A percentile compares a stretch with the other conserved stretches of the same genome.
phyloP scores from a whole-genome alignment of 1,140 invertebrate species.

The Drosophila albomicans region DNA sequence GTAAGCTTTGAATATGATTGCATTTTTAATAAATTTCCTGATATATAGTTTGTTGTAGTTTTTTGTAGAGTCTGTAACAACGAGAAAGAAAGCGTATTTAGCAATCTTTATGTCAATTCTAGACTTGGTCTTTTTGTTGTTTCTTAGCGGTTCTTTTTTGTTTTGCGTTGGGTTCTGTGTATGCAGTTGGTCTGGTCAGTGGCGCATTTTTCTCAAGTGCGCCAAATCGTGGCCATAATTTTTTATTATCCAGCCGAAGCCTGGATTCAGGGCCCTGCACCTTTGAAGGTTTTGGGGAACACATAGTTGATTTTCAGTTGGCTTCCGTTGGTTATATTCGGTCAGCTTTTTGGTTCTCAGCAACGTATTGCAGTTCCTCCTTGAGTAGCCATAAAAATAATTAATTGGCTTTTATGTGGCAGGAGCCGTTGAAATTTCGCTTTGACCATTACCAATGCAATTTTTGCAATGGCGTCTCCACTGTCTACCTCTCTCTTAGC shows the following conservation, averaged over 20 bases:
- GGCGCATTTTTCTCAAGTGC: slow-evolving; percentile 69
- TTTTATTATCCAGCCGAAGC: slow-evolving; percentile 70
- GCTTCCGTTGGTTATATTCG: slow-evolving; percentile 68
- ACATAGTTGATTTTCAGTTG: slow-evolving; percentile 34
- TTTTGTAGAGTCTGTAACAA: too few relatives aligned
- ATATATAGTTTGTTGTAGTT: too few relatives aligned
- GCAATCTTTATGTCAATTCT: neutral
- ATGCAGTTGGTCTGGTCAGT: slow-evolving; percentile 59
- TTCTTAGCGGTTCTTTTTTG: slow-evolving; percentile 3
- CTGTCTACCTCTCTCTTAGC: slow-evolving; percentile 3
- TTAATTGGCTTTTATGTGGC: slow-evolving; percentile 82
- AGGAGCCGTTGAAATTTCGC: slow-evolving; percentile 77
- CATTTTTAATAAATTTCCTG: too few relatives aligned
- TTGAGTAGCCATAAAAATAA: slow-evolving; percentile 79
- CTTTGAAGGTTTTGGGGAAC: slow-evolving; percentile 25
- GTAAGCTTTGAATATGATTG: too few relatives aligned
- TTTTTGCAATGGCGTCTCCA: slow-evolving; percentile 47
- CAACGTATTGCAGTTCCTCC: slow-evolving; percentile 29
- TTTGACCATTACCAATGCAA: slow-evolving; percentile 51
- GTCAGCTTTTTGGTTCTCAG: slow-evolving; percentile 24
- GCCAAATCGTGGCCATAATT: slow-evolving; percentile 80
- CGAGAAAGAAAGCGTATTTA: neutral
- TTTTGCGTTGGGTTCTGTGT: slow-evolving; percentile 4
- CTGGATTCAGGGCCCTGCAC: slow-evolving; percentile 7
- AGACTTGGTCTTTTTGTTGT: neutral